A percentile compares a stretch with the other conserved stretches of the same genome.
Conservation (phyloP, 2,113 vertebrate species). For the mouse (Mus musculus) region DNA sequence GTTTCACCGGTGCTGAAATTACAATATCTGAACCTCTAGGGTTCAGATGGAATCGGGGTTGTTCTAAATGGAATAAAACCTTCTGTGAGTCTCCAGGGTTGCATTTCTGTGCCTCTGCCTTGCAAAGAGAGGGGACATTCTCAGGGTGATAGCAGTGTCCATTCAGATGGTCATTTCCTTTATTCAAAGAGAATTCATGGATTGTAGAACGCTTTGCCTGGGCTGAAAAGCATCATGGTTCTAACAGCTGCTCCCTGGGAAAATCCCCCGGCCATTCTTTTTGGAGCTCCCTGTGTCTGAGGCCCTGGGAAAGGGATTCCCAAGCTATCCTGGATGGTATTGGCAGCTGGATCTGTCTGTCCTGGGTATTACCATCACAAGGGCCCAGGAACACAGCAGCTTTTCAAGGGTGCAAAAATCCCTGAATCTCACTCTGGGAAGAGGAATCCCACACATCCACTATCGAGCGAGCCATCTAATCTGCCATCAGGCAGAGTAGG, state of each 20-base stretch:
- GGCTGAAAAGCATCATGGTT: slow-evolving; percentile 60
- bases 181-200: slow-evolving; percentile 72
- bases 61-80: slow-evolving; percentile 67
- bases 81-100: slow-evolving; percentile 50
- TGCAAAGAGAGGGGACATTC: slow-evolving; percentile 63
- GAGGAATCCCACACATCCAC: neutral
- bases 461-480: slow-evolving; percentile 68
- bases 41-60: slow-evolving; percentile 64
- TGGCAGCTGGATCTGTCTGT: slow-evolving; percentile 49
- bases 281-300: slow-evolving; percentile 41
- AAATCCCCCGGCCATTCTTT: slow-evolving; percentile 68
- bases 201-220: slow-evolving; percentile 34
- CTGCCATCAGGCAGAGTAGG: slow-evolving; percentile 39
- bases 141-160: slow-evolving; percentile 55
- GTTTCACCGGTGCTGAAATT: slow-evolving; percentile 23
- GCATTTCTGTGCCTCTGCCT: slow-evolving; percentile 49
- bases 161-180: slow-evolving; percentile 67
- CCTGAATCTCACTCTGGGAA: slow-evolving; percentile 8
- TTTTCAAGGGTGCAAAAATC: slow-evolving; percentile 63
- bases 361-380: slow-evolving; percentile 75
- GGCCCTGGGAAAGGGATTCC: slow-evolving; percentile 65
- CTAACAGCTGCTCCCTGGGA: slow-evolving; percentile 70
- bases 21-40: slow-evolving; percentile 18
- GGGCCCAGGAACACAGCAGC: slow-evolving; percentile 43
- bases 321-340: slow-evolving; percentile 18